Evolutionary conservation across 2,113 vertebrate species (phyloP).

Genomic region (Lophius piscatorius): DNA sequence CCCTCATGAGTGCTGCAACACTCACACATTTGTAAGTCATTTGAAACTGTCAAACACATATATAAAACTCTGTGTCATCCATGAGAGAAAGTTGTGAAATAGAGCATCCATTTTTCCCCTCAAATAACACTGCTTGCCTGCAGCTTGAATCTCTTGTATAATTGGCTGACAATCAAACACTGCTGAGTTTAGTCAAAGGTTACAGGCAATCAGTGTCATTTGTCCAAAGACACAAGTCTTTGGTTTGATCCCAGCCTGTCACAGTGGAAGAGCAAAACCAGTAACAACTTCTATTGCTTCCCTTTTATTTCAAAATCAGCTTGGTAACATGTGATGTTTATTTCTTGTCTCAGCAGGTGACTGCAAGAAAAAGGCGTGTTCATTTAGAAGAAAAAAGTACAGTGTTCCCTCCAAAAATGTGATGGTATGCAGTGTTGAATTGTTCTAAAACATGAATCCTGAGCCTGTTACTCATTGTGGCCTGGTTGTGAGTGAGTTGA

Average conservation of each 20-base stretch:
- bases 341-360: too few species aligned
- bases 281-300: too few species aligned
- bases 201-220: constrained; percentile 66
- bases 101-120: constrained; percentile 52
- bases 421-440: constrained; percentile 30
- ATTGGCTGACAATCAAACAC: constrained; percentile 64
- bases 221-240: constrained; percentile 54
- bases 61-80: constrained; percentile 10
- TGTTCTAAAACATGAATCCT: constrained; percentile 31
- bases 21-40: constrained; percentile 29
- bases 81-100: constrained; percentile 23
- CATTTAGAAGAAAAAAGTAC: constrained; percentile 3
- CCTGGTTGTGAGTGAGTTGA: constrained; percentile 25
- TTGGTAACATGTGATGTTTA: too few species aligned
- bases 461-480: constrained; percentile 25
- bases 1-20: constrained; percentile 4
- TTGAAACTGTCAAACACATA: constrained; percentile 13
- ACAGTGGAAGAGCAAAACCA: constrained; percentile 34
- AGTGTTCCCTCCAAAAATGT: constrained; percentile 28
- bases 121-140: constrained; percentile 51
- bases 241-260: constrained; percentile 49
- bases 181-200: constrained; percentile 60
- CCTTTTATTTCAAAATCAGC: too few species aligned
- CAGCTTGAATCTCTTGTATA: constrained; percentile 42
- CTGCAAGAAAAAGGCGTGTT: constrained; percentile 34